Conservation (phyloP, 1,140 invertebrate species). For the Caenorhabditis remanei region DNA sequence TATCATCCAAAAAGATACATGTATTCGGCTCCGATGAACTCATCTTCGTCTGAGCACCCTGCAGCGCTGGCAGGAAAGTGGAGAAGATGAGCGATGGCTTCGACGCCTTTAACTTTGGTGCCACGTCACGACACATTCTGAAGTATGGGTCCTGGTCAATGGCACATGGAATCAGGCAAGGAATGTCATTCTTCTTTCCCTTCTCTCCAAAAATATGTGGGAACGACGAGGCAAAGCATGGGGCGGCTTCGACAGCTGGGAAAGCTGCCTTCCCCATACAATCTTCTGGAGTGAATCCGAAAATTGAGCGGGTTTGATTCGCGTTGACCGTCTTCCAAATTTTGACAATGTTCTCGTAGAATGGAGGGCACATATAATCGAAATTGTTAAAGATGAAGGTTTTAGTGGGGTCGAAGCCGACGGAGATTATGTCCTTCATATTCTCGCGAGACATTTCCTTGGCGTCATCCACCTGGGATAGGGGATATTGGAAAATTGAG, state of each 20-base stretch:
- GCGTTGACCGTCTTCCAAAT: constrained; percentile 93
- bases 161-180: constrained; percentile 95
- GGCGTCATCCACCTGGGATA: constrained; percentile 85
- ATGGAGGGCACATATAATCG: constrained; percentile 91
- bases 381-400: constrained; percentile 98
- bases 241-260: constrained; percentile 94
- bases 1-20: constrained; percentile 94
- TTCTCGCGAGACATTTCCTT: constrained; percentile 89
- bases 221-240: constrained; percentile 93
- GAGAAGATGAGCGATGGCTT: constrained; percentile 97
- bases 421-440: constrained; percentile 97
- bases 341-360: constrained; percentile 93
- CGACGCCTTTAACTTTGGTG: constrained; percentile 87
- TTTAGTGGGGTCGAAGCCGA: constrained; percentile 94
- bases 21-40: constrained; percentile 93
- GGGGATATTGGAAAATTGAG: no score
- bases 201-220: constrained; percentile 89
- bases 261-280: constrained; percentile 97
- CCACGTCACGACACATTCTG: constrained; percentile 96
- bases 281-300: constrained; percentile 95
- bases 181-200: constrained; percentile 84
- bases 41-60: constrained; percentile 98
- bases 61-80: constrained; percentile 93
- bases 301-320: constrained; percentile 92
- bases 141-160: constrained; percentile 99